Evolutionary conservation across 2,888 invertebrate species (phyloP).

Genomic region (Sinelater perroti): DNA sequence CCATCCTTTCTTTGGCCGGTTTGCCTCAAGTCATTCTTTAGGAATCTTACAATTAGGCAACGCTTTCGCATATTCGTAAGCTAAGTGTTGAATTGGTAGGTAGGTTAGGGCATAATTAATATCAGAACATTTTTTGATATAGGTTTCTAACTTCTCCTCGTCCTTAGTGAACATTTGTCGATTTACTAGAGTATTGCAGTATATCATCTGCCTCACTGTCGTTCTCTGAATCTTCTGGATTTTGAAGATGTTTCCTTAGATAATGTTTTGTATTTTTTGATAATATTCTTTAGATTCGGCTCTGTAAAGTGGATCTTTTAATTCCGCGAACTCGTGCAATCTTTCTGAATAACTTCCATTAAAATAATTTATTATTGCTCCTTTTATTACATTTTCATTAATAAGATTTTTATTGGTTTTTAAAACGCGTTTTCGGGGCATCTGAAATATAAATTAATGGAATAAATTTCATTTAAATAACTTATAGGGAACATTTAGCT

Average conservation of each 20-base stretch:
- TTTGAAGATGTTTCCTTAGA: slow-evolving; percentile 22
- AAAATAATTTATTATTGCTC: slow-evolving; percentile 21
- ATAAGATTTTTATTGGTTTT: slow-evolving; percentile 24
- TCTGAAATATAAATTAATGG: no score
- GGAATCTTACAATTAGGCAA: slow-evolving; percentile 27
- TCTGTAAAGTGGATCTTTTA: slow-evolving; percentile 11
- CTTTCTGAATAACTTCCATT: slow-evolving; percentile 30
- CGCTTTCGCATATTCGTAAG: slow-evolving; percentile 30
- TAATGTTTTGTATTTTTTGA: slow-evolving; percentile 21
- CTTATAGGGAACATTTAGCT: no score
- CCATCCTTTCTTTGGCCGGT: slow-evolving; percentile 8
- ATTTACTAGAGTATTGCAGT: slow-evolving; percentile 24
- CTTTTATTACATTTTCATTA: slow-evolving; percentile 18
- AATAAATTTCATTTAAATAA: no score
- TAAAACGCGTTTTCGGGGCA: slow-evolving; percentile 32
- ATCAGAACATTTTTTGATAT: no score
- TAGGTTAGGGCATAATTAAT: slow-evolving; percentile 33
- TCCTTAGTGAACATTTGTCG: slow-evolving; percentile 21
- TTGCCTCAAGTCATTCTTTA: slow-evolving; percentile 1
- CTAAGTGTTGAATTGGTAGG: slow-evolving; percentile 22
- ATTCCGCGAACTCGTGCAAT: slow-evolving; percentile 20
- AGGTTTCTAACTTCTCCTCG: slow-evolving; percentile 18
- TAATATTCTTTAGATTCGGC: slow-evolving; percentile 1
- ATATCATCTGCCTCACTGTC: slow-evolving; percentile 14
- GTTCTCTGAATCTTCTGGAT: slow-evolving; percentile 18